Evolutionary conservation across 2,113 vertebrate genomes (phyloP).

Genomic region (Thalassarche chlororhynchos): DNA sequence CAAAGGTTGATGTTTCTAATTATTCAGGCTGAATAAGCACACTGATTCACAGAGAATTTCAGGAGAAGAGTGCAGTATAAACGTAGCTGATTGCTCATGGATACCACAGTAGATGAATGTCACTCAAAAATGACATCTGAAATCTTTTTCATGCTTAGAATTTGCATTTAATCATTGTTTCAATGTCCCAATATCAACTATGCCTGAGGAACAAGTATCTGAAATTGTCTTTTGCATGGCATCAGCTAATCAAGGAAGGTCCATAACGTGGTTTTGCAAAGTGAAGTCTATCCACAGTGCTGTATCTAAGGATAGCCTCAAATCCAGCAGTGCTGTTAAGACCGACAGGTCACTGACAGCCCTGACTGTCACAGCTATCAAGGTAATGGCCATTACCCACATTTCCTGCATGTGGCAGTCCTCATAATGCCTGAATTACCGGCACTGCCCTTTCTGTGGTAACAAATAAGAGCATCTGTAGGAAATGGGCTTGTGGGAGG

Average conservation of each 20-base stretch:
- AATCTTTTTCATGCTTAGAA: neutral
- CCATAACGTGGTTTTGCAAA: neutral
- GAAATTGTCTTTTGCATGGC: neutral
- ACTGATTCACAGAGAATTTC: neutral
- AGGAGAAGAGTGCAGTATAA: neutral
- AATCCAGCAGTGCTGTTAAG: neutral
- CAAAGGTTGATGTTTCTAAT: conserved; percentile 10
- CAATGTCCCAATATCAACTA: neutral
- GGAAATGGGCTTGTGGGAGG: neutral
- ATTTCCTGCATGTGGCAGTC: neutral
- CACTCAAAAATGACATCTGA: neutral
- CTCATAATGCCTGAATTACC: neutral
- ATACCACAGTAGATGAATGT: neutral
- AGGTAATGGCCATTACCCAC: neutral
- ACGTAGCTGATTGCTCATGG: neutral
- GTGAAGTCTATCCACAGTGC: neutral
- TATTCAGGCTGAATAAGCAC: conserved; percentile 1
- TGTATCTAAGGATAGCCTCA: neutral
- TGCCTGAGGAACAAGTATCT: neutral
- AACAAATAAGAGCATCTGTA: neutral
- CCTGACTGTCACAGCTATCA: neutral
- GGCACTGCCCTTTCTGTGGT: neutral
- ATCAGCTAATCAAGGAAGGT: neutral
- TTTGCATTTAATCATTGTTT: neutral
- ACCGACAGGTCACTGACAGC: neutral